These are phyloP conservation scores for Cephonodes hylas DNA, from an alignment of 2,888 invertebrate species.

Conservation along the genomic window DNA sequence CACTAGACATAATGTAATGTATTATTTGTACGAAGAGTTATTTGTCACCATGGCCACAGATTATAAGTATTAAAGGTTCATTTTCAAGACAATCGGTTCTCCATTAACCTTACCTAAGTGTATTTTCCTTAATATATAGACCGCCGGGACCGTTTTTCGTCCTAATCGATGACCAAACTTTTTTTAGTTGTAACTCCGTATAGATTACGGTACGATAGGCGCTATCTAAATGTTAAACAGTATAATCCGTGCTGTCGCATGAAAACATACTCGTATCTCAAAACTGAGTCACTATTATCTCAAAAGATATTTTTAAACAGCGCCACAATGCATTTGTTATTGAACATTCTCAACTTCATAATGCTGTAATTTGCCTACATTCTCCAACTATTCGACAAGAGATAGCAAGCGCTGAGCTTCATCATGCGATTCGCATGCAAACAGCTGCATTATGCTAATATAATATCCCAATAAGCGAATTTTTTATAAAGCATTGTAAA, in stretches of 20 bases:
- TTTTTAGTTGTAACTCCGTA: not conserved
- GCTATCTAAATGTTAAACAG: constrained; percentile 4
- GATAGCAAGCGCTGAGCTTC: not conserved
- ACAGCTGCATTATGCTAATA: not conserved
- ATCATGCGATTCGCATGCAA: not conserved
- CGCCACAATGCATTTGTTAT: not conserved
- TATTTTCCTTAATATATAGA: not conserved
- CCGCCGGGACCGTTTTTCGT: not conserved
- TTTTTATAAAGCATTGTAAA: not conserved
- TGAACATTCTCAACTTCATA: not conserved
- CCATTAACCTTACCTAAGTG: not conserved
- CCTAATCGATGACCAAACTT: not conserved
- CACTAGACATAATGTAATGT: too few species aligned
- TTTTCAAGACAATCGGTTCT: not conserved
- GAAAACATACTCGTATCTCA: not conserved
- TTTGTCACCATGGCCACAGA: not conserved
- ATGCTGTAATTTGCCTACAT: not conserved
- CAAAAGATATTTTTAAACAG: not conserved
- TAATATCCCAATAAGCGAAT: not conserved
- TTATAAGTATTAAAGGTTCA: not conserved
- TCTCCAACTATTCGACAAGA: not conserved
- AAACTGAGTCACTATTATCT: not conserved
- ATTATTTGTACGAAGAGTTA: not conserved
- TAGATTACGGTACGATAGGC: not conserved
- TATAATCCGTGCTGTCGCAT: not conserved